Evolutionary conservation across 2,797 vertebrate species (phyloP).

Genomic region (Coranthus polyacanthus): DNA sequence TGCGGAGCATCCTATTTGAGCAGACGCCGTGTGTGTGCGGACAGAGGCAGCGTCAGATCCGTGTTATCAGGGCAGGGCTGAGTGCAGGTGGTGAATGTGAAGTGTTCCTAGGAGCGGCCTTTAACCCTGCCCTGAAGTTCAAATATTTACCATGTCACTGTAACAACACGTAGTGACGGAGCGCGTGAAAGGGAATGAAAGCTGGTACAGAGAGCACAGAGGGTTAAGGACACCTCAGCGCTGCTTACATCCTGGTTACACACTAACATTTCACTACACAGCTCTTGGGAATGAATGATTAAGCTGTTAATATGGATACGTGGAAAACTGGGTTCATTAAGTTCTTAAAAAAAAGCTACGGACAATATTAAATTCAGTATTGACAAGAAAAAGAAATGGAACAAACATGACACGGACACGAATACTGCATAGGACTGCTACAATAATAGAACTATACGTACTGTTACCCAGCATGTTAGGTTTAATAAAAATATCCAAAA

Average conservation of each 20-base stretch:
- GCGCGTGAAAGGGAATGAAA: not conserved
- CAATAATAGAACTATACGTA: too few species aligned
- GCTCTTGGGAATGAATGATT: not conserved
- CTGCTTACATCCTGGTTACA: slow-evolving; percentile 64
- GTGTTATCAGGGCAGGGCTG: slow-evolving; percentile 80
- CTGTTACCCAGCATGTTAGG: too few species aligned
- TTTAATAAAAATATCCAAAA: too few species aligned
- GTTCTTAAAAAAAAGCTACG: too few species aligned
- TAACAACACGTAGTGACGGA: slow-evolving; percentile 44
- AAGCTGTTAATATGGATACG: too few species aligned
- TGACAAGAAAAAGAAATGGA: too few species aligned
- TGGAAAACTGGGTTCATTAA: too few species aligned
- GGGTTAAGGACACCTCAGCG: slow-evolving; percentile 83
- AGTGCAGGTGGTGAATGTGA: slow-evolving; percentile 64
- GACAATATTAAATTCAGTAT: too few species aligned
- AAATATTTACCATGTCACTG: slow-evolving; percentile 84
- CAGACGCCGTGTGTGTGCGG: not conserved
- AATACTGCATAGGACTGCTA: too few species aligned
- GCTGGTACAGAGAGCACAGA: not conserved
- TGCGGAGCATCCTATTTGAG: slow-evolving; percentile 47
- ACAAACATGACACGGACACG: too few species aligned
- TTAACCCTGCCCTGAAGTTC: slow-evolving; percentile 62
- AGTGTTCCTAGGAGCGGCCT: slow-evolving; percentile 68
- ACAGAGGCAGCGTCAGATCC: slow-evolving; percentile 76
- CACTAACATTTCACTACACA: not conserved